These are phyloP conservation scores for Daptonema setosum DNA, from an alignment of 2,888 invertebrate species.

Conservation along the genomic window DNA sequence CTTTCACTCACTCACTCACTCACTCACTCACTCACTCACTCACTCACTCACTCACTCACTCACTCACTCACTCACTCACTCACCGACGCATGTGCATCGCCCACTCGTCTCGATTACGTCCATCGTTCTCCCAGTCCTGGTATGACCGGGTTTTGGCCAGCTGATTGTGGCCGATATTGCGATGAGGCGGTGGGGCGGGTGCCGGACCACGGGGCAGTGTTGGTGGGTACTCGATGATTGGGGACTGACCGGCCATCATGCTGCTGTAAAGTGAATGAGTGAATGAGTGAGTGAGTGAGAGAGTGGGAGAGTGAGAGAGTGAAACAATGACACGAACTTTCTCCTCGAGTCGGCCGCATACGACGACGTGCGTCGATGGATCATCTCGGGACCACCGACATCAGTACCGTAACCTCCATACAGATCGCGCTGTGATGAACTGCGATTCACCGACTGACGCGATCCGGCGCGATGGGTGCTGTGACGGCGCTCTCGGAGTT, in stretches of 20 bases:
- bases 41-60: no score
- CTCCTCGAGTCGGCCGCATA: background rate
- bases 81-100: background rate
- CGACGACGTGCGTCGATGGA: slow-evolving; percentile 9
- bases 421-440: slow-evolving; percentile 21
- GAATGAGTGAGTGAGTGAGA: no score
- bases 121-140: slow-evolving; percentile 19
- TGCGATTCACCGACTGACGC: slow-evolving; percentile 18
- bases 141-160: slow-evolving; percentile 21
- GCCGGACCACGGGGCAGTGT: slow-evolving; percentile 16
- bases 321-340: no score
- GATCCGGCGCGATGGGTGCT: background rate
- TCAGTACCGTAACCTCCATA: slow-evolving; percentile 13
- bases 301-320: no score
- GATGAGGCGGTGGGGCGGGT: slow-evolving; percentile 11
- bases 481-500: slow-evolving; percentile 9
- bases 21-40: no score
- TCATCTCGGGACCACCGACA: slow-evolving; percentile 10
- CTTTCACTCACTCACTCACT: no score
- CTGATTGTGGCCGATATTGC: background rate
- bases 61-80: no score
- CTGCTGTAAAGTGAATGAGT: no score
- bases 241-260: slow-evolving; percentile 10
- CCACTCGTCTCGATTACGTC: background rate
- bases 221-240: slow-evolving; percentile 26